phyloP scores from a whole-genome alignment of 37 sponge, comb jelly and placozoan genomes.

The Spongia lamella region DNA sequence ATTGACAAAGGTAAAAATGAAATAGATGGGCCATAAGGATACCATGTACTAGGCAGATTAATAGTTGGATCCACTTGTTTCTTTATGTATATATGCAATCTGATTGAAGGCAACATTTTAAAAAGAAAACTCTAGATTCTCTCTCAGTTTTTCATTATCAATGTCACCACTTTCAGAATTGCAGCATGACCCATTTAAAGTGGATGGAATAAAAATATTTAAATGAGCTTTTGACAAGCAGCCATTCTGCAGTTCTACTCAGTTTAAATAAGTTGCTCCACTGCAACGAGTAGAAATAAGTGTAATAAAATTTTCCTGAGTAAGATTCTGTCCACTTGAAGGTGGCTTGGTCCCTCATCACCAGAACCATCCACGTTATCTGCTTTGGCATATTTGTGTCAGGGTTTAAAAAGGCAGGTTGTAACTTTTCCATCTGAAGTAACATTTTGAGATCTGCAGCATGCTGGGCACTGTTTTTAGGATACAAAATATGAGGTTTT shows the following conservation, averaged over 20 bases:
- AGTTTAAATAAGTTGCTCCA: slow-evolving; percentile 13
- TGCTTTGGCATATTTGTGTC: background rate
- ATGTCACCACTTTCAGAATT: no score
- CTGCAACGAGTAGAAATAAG: no score
- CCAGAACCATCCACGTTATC: slow-evolving; percentile 29
- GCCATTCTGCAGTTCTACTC: slow-evolving; percentile 4
- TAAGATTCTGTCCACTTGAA: no score
- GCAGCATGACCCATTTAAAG: background rate
- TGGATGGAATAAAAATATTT: slow-evolving; percentile 13
- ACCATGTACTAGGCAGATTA: slow-evolving; percentile 4
- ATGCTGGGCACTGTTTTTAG: slow-evolving; percentile 12
- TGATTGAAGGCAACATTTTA: background rate
- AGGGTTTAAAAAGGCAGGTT: slow-evolving; percentile 22
- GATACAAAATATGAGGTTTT: background rate
- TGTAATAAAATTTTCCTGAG: no score
- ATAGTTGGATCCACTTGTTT: background rate
- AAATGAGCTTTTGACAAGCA: slow-evolving; percentile 3
- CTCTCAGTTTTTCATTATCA: no score
- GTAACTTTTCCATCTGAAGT: background rate
- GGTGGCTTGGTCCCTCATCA: slow-evolving; percentile 27
- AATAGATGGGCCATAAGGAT: slow-evolving; percentile 1
- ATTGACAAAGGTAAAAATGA: slow-evolving; percentile 3
- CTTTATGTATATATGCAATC: background rate
- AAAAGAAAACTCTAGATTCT: background rate
- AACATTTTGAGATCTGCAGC: slow-evolving; percentile 9